Conservation (phyloP, 2,888 invertebrate species). For the Anagyrus pseudococci region DNA sequence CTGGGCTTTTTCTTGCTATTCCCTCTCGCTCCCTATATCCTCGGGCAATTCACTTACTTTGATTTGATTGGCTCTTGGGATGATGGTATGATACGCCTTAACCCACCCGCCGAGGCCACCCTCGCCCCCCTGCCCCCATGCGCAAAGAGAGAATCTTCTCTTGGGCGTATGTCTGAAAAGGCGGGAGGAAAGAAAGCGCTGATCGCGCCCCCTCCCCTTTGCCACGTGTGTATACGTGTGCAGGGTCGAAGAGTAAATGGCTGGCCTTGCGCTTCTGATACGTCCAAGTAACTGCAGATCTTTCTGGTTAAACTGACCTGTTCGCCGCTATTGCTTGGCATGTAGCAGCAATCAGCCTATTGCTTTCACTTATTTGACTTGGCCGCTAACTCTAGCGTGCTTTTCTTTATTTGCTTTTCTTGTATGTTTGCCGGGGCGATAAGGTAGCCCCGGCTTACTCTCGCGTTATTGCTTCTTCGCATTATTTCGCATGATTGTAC, state of each 20-base stretch:
- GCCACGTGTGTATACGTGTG: background rate
- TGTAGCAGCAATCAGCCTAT: conserved; percentile 55
- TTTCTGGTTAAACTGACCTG: background rate
- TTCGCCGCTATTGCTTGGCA: conserved; percentile 32
- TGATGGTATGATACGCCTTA: conserved; percentile 21
- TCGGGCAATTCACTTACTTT: conserved; percentile 60
- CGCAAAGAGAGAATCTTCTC: conserved; percentile 24
- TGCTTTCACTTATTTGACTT: conserved; percentile 56
- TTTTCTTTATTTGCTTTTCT: conserved; percentile 34
- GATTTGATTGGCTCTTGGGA: conserved; percentile 58
- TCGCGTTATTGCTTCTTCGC: too few relatives aligned
- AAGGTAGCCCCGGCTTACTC: too few relatives aligned
- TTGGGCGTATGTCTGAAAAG: conserved; percentile 8
- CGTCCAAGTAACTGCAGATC: background rate
- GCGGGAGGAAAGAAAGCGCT: conserved; percentile 11
- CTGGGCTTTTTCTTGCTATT: background rate
- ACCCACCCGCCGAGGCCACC: conserved; percentile 4
- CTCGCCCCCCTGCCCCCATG: background rate
- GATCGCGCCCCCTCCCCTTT: too few relatives aligned
- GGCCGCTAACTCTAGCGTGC: conserved; percentile 44
- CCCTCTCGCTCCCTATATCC: conserved; percentile 10
- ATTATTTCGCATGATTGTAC: too few relatives aligned
- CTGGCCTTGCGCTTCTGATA: too few relatives aligned
- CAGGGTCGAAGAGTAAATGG: conserved; percentile 24
- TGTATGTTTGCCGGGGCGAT: background rate